Percentiles rank a stretch among this genome's conserved stretches.
Conservation (phyloP, 2,797 vertebrate genomes). For the Pantherophis vulpinus region DNA sequence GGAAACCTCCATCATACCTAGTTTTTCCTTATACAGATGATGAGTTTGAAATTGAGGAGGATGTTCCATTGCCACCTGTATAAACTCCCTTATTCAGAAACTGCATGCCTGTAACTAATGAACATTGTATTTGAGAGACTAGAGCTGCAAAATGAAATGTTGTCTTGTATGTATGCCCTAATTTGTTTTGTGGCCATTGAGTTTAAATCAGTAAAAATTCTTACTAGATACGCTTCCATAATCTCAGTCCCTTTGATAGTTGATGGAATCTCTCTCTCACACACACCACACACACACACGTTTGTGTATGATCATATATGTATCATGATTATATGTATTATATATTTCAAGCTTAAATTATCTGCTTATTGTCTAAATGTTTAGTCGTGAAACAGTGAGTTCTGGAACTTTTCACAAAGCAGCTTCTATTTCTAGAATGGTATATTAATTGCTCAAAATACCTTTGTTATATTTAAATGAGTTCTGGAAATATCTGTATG, state of each 20-base stretch:
- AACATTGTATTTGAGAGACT: slow-evolving; percentile 43
- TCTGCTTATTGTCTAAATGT: slow-evolving; percentile 69
- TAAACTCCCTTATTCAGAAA: slow-evolving; percentile 70
- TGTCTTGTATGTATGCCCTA: slow-evolving; percentile 72
- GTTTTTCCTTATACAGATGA: slow-evolving; percentile 91
- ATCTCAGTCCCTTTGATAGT: slow-evolving; percentile 69
- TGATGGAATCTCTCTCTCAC: slow-evolving; percentile 51
- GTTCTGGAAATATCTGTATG: slow-evolving; percentile 70
- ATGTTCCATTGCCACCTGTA: slow-evolving; percentile 89
- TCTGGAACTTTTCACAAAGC: slow-evolving; percentile 66
- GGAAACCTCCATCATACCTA: slow-evolving; percentile 96
- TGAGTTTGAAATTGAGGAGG: slow-evolving; percentile 92
- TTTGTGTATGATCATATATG: not conserved
- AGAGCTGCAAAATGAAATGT: slow-evolving; percentile 60
- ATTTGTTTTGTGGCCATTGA: slow-evolving; percentile 67
- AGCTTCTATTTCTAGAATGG: slow-evolving; percentile 68
- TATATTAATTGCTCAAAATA: slow-evolving; percentile 68
- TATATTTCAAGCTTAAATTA: slow-evolving; percentile 71
- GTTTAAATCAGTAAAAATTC: slow-evolving; percentile 71
- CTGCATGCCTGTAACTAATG: slow-evolving; percentile 46
- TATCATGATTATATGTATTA: not conserved
- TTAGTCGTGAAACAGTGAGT: slow-evolving; percentile 67
- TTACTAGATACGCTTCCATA: slow-evolving; percentile 76
- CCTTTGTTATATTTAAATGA: slow-evolving; percentile 69
- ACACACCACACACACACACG: not conserved